Percentiles rank a stretch among this genome's conserved stretches.
phyloP scores from a whole-genome alignment of 2,113 vertebrate genomes.

The Aleadryas rufinucha region DNA sequence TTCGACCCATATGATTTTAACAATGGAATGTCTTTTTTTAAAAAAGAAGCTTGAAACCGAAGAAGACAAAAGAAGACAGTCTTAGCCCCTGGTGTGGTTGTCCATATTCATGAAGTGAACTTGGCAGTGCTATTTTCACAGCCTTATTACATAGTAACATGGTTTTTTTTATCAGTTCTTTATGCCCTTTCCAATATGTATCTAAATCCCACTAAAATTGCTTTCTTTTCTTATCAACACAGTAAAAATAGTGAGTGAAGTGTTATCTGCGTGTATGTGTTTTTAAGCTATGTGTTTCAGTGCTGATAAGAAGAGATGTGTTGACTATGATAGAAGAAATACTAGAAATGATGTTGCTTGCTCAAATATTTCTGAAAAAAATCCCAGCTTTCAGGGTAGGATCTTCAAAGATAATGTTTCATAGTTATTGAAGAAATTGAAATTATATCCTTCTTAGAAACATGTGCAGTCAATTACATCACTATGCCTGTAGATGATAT shows the following conservation, averaged over 20 bases:
- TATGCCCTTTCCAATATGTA: neutral
- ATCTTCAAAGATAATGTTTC: slow-evolving; percentile 12
- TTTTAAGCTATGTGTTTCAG: slow-evolving; percentile 37
- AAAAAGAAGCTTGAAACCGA: neutral
- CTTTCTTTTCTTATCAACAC: slow-evolving; percentile 15
- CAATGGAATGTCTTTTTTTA: fast-evolving
- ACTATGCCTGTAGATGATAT: neutral
- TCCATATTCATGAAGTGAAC: neutral
- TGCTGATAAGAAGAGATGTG: slow-evolving; percentile 27
- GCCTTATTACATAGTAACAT: neutral
- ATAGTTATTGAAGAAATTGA: slow-evolving; percentile 7
- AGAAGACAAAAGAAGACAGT: neutral
- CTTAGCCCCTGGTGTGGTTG: neutral
- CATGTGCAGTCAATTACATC: neutral
- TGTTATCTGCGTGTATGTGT: neutral
- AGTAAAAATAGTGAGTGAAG: neutral
- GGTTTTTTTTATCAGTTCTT: neutral
- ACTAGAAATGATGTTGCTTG: neutral
- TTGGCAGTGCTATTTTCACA: neutral
- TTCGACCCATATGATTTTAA: neutral
- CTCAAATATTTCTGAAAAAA: neutral
- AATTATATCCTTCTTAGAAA: slow-evolving; percentile 18
- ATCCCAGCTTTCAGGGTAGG: neutral
- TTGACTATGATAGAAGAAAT: slow-evolving; percentile 2
- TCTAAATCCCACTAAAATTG: slow-evolving; percentile 4